Evolutionary conservation across 2,113 vertebrate genomes (phyloP), one percentile per base, ranked within the genome.

Genomic region (Sorex araneus): DNA sequence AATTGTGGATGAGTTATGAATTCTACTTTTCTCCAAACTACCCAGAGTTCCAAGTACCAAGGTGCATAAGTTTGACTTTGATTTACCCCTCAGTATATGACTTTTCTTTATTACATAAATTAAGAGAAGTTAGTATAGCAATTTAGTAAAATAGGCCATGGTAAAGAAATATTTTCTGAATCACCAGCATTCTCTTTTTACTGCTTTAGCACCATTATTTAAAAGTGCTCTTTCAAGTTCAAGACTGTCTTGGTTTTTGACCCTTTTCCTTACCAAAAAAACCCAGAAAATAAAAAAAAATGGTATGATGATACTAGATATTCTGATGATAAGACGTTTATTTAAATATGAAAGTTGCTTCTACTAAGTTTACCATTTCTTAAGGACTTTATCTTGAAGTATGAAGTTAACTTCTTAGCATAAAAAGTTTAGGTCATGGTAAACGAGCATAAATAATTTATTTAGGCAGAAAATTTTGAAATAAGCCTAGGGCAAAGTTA

Each of bases 101-200:
- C 23, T 87, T 93, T 85, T 30, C 32, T 94, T 76, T 73, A 40
- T 80, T 69, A 86, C 16, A 79, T 5, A 91, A 86, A 66, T 89
- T 93, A 40, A 81, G 73, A 76, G 70, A 86, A 93, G 93, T 12
- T 47, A 89, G 21, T 57, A 5, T n/a, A 93, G 23, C 32, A 76
- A 76, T 91, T 91, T 7, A 83, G 18, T 3, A 45, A 79, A 93
- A 91, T 67, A 34, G 28, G n/a, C 66, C 23, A 84, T 30, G 64
- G 23, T 66, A 43, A 70, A 57, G 30, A 77, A 78, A 83, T 79
- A 7, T 81, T 25, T 70, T 81, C 27, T 23, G 63, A 86, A 28
- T 83, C 71, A 95, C 32, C 81, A 80, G 64, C 21, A 40, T 60
- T 69, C 18, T 19, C 23, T 11, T 92, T 93, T 92, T 45, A n/a